Evolutionary conservation across 2,888 invertebrate species (phyloP).

Genomic region (Archips crataeganus): DNA sequence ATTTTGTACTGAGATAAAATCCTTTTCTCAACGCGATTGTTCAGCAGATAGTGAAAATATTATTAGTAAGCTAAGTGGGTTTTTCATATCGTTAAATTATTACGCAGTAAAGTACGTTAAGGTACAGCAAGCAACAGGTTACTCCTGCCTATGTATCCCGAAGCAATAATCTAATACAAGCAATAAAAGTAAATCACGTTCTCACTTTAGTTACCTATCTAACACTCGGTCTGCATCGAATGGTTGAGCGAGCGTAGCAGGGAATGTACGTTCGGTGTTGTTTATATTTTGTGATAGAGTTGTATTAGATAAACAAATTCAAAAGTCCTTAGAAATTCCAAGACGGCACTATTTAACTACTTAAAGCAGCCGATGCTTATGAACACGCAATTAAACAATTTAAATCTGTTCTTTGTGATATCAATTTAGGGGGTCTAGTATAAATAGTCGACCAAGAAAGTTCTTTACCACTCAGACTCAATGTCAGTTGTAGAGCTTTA

Average conservation of each 20-base stretch:
- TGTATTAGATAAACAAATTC: background rate
- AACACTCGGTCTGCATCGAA: conserved; percentile 15
- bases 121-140: conserved; percentile 35
- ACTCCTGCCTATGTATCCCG: conserved; percentile 28
- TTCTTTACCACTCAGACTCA: too few species aligned
- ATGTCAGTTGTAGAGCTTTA: too few species aligned
- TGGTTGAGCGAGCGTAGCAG: background rate
- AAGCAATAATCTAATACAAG: conserved; percentile 41
- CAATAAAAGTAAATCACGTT: conserved; percentile 42
- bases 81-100: conserved; percentile 37
- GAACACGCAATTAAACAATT: background rate
- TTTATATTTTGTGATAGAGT: too few species aligned
- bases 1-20: background rate
- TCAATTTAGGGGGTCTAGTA: too few species aligned
- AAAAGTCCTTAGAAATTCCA: background rate
- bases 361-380: background rate
- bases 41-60: conserved; percentile 2
- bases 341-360: background rate
- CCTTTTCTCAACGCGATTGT: background rate
- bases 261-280: conserved; percentile 1
- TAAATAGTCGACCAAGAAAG: too few species aligned
- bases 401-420: background rate
- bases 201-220: conserved; percentile 41
- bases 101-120: conserved; percentile 30
- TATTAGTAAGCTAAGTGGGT: conserved; percentile 19